Percentiles rank a stretch among this genome's conserved stretches.
These are phyloP conservation scores for Arrhopalites spinosus DNA, from an alignment of 2,888 invertebrate species.

Conservation along the genomic window DNA sequence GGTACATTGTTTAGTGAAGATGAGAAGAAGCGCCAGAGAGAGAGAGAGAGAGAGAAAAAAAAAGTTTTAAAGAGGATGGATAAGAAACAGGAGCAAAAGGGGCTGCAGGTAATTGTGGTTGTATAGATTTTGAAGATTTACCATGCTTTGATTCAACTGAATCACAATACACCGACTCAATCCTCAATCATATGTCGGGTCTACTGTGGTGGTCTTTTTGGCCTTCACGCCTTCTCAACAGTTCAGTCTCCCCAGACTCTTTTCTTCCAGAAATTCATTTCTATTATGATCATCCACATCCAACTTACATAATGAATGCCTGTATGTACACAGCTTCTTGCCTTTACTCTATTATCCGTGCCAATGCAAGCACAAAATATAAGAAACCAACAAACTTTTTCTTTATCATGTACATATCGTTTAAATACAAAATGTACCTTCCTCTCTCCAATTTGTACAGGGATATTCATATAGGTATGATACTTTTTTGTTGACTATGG, in stretches of 20 bases:
- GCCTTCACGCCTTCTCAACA: slow-evolving; percentile 34
- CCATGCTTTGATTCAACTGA: slow-evolving; percentile 38
- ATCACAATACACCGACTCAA: slow-evolving; percentile 36
- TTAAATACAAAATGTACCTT: no score
- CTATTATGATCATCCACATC: slow-evolving; percentile 7
- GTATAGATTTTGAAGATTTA: slow-evolving; percentile 31
- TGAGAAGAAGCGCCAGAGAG: background rate
- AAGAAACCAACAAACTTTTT: background rate
- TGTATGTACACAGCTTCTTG: background rate
- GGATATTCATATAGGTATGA: no score
- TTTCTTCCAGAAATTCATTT: background rate
- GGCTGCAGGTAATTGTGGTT: slow-evolving; percentile 24
- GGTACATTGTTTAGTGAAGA: background rate
- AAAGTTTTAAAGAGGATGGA: slow-evolving; percentile 21
- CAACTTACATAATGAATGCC: background rate
- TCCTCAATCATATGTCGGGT: slow-evolving; percentile 31
- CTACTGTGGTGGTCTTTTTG: slow-evolving; percentile 34
- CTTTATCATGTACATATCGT: background rate
- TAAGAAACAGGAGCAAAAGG: slow-evolving; percentile 26
- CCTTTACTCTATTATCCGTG: slow-evolving; percentile 21
- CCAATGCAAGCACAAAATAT: slow-evolving; percentile 25
- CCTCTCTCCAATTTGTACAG: no score
- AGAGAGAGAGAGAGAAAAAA: slow-evolving; percentile 12
- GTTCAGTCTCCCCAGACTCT: slow-evolving; percentile 14
- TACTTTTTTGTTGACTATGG: no score